Evolutionary conservation across 1,140 invertebrate species (phyloP).

Genomic region (Globodera rostochiensis): DNA sequence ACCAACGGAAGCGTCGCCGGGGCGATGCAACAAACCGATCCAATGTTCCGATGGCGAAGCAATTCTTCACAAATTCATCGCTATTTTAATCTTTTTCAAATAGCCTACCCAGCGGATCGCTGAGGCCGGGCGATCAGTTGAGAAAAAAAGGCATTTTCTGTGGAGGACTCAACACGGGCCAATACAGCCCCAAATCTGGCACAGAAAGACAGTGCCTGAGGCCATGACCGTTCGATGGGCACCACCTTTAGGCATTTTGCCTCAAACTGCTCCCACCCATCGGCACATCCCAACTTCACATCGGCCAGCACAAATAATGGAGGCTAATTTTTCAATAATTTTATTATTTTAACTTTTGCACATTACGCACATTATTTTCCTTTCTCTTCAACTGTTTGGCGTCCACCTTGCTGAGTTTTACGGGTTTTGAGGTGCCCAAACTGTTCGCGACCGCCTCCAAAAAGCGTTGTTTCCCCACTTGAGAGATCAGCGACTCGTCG

Average conservation of each 20-base stretch:
- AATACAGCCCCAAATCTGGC: conserved; percentile 56
- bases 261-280: conserved; percentile 56
- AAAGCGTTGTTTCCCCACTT: conserved; percentile 6
- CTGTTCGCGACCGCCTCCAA: background rate
- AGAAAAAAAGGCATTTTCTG: conserved; percentile 56
- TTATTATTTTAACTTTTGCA: background rate
- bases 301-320: conserved; percentile 43
- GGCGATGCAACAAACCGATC: conserved; percentile 34
- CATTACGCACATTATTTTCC: background rate
- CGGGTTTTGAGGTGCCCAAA: background rate
- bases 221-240: conserved; percentile 58
- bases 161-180: conserved; percentile 56
- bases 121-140: conserved; percentile 51
- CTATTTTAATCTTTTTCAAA: background rate
- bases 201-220: conserved; percentile 61
- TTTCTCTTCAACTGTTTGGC: background rate
- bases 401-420: background rate
- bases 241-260: conserved; percentile 53
- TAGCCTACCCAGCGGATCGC: conserved; percentile 27
- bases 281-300: conserved; percentile 55
- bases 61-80: background rate
- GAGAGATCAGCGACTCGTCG: conserved; percentile 10
- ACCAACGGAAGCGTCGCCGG: background rate
- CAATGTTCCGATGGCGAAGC: conserved; percentile 34
- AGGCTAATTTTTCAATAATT: conserved; percentile 19